A percentile compares a stretch with the other conserved stretches of the same genome.
Evolutionary conservation across 1,140 invertebrate genomes (phyloP).

Genomic region (Pseudomyrmex sp.): DNA sequence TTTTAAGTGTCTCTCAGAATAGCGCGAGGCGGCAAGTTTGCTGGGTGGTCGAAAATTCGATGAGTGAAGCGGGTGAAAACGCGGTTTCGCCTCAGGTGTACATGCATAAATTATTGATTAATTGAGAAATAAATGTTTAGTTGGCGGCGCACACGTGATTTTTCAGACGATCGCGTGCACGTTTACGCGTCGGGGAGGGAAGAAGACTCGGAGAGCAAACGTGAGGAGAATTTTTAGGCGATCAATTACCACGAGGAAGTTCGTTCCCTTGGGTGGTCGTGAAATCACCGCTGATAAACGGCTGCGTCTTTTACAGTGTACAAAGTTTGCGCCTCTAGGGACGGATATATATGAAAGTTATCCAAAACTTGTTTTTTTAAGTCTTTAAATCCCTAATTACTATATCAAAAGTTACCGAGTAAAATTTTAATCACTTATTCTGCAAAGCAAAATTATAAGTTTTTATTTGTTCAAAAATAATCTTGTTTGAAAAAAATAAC

Average conservation of each 20-base stretch:
- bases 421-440: background rate
- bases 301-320: background rate
- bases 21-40: background rate
- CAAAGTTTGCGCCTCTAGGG: conserved; percentile 31
- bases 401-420: background rate
- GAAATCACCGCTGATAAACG: conserved; percentile 54
- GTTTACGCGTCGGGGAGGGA: conserved; percentile 24
- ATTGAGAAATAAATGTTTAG: conserved; percentile 34
- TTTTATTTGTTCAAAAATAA: background rate
- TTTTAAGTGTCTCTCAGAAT: background rate
- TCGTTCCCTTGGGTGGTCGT: conserved; percentile 65
- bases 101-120: conserved; percentile 44
- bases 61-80: conserved; percentile 9
- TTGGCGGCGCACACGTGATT: background rate
- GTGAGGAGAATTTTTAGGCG: conserved; percentile 57
- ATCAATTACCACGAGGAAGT: conserved; percentile 60
- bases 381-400: conserved; percentile 2
- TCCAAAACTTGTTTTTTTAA: background rate
- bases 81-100: conserved; percentile 7
- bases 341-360: conserved; percentile 23
- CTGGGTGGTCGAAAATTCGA: conserved; percentile 46
- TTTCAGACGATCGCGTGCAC: background rate
- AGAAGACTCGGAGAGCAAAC: conserved; percentile 13
- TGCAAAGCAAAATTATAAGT: background rate
- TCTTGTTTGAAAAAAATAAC: background rate